These are phyloP conservation scores for Sylvietta virens DNA, from an alignment of 2,113 vertebrate genomes.

Conservation along the genomic window DNA sequence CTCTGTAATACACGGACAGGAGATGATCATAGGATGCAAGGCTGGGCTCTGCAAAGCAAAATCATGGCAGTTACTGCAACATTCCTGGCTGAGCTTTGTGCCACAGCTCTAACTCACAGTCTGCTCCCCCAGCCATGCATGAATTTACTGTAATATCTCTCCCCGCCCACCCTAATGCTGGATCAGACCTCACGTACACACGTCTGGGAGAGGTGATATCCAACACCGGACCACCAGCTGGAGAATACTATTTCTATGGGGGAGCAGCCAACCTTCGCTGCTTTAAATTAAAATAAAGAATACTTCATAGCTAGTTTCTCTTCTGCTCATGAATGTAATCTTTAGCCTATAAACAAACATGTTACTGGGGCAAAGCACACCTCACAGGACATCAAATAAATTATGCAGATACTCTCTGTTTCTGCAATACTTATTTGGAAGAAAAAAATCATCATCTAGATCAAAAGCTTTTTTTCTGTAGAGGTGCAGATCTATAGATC, in stretches of 20 bases:
- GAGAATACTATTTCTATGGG: neutral
- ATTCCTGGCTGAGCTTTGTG: neutral
- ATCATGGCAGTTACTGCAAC: neutral
- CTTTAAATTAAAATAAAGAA: neutral
- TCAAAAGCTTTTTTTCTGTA: neutral
- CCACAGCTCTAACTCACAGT: neutral
- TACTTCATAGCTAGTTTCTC: neutral
- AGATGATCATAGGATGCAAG: conserved; percentile 84
- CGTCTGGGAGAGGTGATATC: fast-evolving
- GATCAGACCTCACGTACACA: fast-evolving
- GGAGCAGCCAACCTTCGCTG: neutral
- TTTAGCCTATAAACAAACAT: neutral
- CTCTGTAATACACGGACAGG: conserved; percentile 73
- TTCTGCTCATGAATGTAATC: neutral
- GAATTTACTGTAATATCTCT: neutral
- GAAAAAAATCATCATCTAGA: neutral
- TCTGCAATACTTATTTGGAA: neutral
- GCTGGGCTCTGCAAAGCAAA: conserved; percentile 79
- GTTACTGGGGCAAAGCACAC: neutral
- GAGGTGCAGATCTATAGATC: neutral
- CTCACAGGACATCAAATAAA: neutral
- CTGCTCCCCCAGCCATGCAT: neutral
- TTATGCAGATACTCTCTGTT: too few relatives aligned
- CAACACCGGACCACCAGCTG: neutral
- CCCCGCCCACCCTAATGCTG: fast-evolving